Base-by-base conservation (phyloP, 1,140 invertebrate genomes). In the Halictus rubicundus region DNA sequence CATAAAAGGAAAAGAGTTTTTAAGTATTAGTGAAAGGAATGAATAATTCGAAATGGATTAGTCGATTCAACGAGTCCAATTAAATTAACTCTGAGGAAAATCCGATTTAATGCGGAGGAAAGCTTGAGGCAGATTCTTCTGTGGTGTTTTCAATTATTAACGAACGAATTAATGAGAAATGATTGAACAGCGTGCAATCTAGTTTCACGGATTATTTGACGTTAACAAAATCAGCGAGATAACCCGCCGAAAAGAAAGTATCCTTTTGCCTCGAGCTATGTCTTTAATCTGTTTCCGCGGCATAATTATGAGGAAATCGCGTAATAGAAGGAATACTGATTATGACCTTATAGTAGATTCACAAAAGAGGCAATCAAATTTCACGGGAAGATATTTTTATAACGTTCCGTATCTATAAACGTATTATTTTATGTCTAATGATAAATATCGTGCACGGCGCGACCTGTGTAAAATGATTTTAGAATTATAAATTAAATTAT, bases 321-420 rank as follows among this genome's bases (percentile, higher is more conserved):
- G 32, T 39, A 49, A 74, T 60, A 19, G 23, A 10, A 37, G 19
- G 25, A 25, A 49, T 4, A 25, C 70, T 78, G 76, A 64, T 78
- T 71, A 32, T 32, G n/a, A 1, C 2, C 23, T 4, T 2, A 19
- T 72, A 37, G 71, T 0, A 21, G 14, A 78, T 78, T 71, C 76
- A 78, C 60, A 78, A 72, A 78, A 2, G 60, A 46, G 21, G n/a
- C 59, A 72, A 64, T 78, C 60, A n/a, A 25, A 25, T 64, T 57
- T 37, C 46, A 42, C 68, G 54, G 42, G 16, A 27, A 42, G 10
- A 14, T 71, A 19, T 21, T 32, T 54, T 9, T 27, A 7, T 52
- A 19, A 32, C 3, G 1, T 52, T 60, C 9, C 2, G 4, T 9
- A 4, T 5, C 10, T n/a, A n/a, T 21, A 21, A n/a, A 2, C 19